Conservation (phyloP, 2,797 vertebrate genomes). For the Hypotaenidia philippensis region DNA sequence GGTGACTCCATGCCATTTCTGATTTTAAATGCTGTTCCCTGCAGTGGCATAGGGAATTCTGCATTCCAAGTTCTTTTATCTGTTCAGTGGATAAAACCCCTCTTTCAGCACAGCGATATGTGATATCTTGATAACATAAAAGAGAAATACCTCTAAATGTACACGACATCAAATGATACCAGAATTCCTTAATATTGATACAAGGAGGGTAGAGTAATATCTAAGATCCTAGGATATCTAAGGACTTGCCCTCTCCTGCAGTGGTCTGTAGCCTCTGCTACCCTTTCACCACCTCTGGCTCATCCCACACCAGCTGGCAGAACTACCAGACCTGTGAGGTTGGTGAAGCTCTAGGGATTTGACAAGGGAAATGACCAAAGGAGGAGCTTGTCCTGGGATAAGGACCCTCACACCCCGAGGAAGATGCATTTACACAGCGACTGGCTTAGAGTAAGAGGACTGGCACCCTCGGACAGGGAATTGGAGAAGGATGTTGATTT, state of each 20-base stretch:
- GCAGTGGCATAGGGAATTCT: not conserved
- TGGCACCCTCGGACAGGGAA: not conserved
- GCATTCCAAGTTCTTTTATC: not conserved
- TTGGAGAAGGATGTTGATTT: not conserved
- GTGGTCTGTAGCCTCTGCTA: not conserved
- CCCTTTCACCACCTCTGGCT: not conserved
- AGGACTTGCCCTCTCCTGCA: not conserved
- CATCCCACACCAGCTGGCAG: fast-evolving
- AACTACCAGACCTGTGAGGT: not conserved
- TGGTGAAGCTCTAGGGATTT: not conserved
- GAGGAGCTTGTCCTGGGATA: not conserved
- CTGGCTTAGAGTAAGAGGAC: not conserved
- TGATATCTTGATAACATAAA: not conserved
- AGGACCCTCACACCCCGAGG: not conserved
- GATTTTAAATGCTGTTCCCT: not conserved
- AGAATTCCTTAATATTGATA: not conserved
- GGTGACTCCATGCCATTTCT: not conserved
- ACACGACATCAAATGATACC: not conserved
- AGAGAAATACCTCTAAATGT: not conserved
- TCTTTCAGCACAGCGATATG: not conserved
- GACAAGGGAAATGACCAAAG: not conserved
- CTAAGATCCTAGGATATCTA: not conserved
- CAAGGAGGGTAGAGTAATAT: not conserved
- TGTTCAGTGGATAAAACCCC: not conserved
- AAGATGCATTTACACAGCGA: not conserved